phyloP scores from a whole-genome alignment of 2,888 invertebrate genomes.

The Baronia brevicornis region DNA sequence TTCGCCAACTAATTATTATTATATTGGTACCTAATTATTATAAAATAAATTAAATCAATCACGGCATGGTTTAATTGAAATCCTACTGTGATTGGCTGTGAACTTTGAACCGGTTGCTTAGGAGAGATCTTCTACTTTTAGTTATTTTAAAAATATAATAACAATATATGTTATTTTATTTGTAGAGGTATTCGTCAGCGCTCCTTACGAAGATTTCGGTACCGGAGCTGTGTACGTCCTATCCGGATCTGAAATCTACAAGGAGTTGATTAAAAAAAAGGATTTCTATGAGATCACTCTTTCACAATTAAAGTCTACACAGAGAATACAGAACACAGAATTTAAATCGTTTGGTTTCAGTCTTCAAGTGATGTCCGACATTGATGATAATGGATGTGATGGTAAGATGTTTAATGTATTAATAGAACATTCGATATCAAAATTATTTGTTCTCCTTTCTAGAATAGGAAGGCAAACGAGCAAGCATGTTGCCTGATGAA shows the following conservation, averaged over 20 bases:
- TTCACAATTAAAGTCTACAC: slow-evolving; percentile 28
- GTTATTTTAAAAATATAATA: not conserved
- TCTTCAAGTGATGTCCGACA: slow-evolving; percentile 36
- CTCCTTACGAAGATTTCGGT: slow-evolving; percentile 43
- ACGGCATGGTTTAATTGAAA: too few species aligned
- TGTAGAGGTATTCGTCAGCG: slow-evolving; percentile 52
- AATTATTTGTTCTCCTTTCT: too few species aligned
- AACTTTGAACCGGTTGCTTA: too few species aligned
- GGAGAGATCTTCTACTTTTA: too few species aligned
- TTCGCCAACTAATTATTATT: too few species aligned
- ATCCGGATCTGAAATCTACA: slow-evolving; percentile 41
- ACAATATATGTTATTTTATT: slow-evolving; percentile 13
- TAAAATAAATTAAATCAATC: too few species aligned
- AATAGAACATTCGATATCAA: too few species aligned
- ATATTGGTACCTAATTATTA: too few species aligned
- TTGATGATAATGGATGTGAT: slow-evolving; percentile 39
- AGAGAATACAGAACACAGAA: slow-evolving; percentile 27
- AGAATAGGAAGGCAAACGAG: too few species aligned
- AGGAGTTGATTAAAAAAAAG: slow-evolving; percentile 7
- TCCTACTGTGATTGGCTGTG: too few species aligned
- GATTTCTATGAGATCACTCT: slow-evolving; percentile 19
- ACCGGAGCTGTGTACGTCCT: slow-evolving; percentile 45
- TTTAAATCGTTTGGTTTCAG: slow-evolving; percentile 39
- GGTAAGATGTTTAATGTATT: too few species aligned
- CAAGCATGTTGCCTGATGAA: too few species aligned